Conservation (phyloP, 2,888 invertebrate species). For the Troglohyphantes excavatus region DNA sequence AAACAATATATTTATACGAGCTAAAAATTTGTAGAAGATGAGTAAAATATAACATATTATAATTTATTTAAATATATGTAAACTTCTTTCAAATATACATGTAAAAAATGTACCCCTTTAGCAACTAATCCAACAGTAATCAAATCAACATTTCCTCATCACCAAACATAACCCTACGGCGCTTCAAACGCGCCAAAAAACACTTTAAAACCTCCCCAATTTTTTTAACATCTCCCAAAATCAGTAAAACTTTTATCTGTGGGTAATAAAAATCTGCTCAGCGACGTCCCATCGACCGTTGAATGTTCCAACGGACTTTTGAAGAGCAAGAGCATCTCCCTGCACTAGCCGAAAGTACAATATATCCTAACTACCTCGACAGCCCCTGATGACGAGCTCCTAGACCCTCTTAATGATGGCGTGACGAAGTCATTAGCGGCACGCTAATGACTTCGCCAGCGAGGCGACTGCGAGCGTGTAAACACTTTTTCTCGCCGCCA, state of each 20-base stretch:
- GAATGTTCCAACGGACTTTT: not conserved
- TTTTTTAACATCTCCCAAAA: not conserved
- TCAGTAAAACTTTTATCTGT: conserved; percentile 11
- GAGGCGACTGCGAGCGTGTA: conserved; percentile 1
- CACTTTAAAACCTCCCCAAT: not conserved
- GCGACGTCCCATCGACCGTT: not conserved
- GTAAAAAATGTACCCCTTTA: too few relatives aligned
- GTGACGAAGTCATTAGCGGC: conserved; percentile 18
- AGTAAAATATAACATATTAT: too few relatives aligned
- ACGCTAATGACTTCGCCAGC: conserved; percentile 38
- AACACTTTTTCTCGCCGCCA: conserved; percentile 1
- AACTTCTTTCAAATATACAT: too few relatives aligned
- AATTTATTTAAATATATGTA: too few relatives aligned
- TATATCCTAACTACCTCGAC: conserved; percentile 32
- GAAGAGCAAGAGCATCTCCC: not conserved
- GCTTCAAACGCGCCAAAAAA: not conserved
- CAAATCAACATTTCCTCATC: too few relatives aligned
- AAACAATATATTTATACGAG: too few relatives aligned
- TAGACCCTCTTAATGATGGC: conserved; percentile 23
- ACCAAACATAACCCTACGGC: too few relatives aligned
- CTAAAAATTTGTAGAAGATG: too few relatives aligned
- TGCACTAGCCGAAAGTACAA: conserved; percentile 18
- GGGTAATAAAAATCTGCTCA: conserved; percentile 27
- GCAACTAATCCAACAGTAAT: too few relatives aligned
- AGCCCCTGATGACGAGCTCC: not conserved